These are phyloP conservation scores for Rhinoderma darwinii DNA, from an alignment of 2,113 vertebrate species.

Conservation along the genomic window DNA sequence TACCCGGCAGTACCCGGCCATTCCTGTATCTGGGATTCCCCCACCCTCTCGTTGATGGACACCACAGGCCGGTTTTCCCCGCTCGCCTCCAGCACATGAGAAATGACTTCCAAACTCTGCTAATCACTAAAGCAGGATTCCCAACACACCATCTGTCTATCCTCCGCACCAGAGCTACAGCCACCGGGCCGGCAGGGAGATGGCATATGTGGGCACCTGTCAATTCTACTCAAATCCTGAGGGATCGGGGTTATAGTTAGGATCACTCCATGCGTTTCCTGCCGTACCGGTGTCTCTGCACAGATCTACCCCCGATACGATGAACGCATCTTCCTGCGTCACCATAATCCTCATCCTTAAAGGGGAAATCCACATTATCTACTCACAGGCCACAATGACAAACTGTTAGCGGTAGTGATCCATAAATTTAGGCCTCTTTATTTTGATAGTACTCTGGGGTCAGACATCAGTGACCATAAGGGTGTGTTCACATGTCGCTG, in stretches of 20 bases:
- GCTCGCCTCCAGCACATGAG: neutral
- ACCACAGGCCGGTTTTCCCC: neutral
- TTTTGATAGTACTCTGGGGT: neutral
- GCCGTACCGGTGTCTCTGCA: neutral
- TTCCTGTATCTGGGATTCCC: neutral
- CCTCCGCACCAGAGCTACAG: neutral
- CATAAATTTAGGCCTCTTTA: neutral
- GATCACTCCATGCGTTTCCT: neutral
- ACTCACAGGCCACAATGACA: neutral
- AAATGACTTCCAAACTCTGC: conserved; percentile 33
- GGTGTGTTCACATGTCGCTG: no score
- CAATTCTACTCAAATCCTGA: neutral
- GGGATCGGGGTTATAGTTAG: neutral
- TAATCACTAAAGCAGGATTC: conserved; percentile 57
- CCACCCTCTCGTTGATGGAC: neutral
- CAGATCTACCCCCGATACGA: neutral
- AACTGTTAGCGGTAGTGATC: neutral
- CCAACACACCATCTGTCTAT: conserved; percentile 44
- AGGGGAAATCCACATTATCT: neutral
- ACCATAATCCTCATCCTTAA: no score
- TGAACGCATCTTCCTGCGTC: neutral
- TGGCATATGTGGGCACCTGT: conserved; percentile 28
- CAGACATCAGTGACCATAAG: neutral
- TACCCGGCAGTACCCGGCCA: neutral
- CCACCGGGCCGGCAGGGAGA: neutral